phyloP scores from a whole-genome alignment of 2,888 invertebrate species.

The Synergus laeviventris region DNA sequence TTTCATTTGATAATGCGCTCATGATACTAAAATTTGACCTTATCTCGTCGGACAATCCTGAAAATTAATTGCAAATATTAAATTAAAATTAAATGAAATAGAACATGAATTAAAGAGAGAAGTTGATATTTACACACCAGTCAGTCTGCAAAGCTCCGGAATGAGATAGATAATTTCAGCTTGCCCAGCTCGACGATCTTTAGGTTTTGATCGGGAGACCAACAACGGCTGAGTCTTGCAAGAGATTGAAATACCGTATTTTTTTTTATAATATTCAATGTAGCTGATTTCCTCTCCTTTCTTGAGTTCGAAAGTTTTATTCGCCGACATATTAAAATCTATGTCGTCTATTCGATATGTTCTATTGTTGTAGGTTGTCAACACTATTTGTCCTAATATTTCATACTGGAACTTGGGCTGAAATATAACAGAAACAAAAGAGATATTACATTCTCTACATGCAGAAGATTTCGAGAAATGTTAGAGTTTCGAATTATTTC shows the following conservation, averaged over 20 bases:
- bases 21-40: conserved; percentile 76
- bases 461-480: no score
- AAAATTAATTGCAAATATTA: not conserved
- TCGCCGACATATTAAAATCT: conserved; percentile 79
- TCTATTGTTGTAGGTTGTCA: conserved; percentile 86
- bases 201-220: conserved; percentile 82
- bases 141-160: conserved; percentile 89
- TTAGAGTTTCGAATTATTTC: no score
- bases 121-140: conserved; percentile 78
- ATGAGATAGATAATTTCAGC: conserved; percentile 83
- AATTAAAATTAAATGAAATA: not conserved
- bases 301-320: conserved; percentile 79
- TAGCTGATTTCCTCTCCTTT: conserved; percentile 79
- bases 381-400: conserved; percentile 78
- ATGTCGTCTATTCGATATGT: conserved; percentile 86
- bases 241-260: conserved; percentile 82
- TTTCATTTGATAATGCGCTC: conserved; percentile 84
- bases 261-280: conserved; percentile 81
- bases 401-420: conserved; percentile 52
- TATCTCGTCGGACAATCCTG: conserved; percentile 81
- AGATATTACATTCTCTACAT: no score
- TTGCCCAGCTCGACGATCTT: conserved; percentile 84
- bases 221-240: conserved; percentile 86
- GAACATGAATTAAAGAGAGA: no score
- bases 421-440: no score